These are phyloP conservation scores for Cotesia congregata DNA, from an alignment of 2,888 invertebrate genomes.

Conservation along the genomic window DNA sequence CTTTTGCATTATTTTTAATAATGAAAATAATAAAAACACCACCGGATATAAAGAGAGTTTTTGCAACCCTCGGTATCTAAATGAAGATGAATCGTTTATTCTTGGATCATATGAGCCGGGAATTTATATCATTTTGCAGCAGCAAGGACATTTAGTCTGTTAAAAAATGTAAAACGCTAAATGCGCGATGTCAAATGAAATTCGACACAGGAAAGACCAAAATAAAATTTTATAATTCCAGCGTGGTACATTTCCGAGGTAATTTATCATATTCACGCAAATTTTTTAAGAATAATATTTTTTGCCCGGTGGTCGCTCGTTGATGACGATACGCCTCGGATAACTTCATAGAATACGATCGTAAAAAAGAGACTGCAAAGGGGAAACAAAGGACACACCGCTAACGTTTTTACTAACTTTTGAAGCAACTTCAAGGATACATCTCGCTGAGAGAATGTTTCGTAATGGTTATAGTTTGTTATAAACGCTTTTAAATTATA, in stretches of 20 bases:
- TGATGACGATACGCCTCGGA: conserved; percentile 45
- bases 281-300: conserved; percentile 26
- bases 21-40: conserved; percentile 27
- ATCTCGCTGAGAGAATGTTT: neutral
- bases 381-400: conserved; percentile 46
- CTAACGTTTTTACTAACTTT: conserved; percentile 35
- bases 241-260: conserved; percentile 17
- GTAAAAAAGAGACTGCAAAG: conserved; percentile 43
- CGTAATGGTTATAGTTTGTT: neutral
- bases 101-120: neutral
- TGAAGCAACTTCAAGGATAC: neutral
- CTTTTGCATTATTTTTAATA: conserved; percentile 28
- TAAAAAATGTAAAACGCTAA: neutral
- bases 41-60: conserved; percentile 63
- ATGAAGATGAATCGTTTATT: conserved; percentile 44
- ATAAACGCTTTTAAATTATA: neutral
- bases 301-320: conserved; percentile 34
- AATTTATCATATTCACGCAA: conserved; percentile 41
- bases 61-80: conserved; percentile 50
- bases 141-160: neutral
- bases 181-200: conserved; percentile 29
- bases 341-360: conserved; percentile 49
- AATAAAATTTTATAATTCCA: conserved; percentile 12
- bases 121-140: neutral
- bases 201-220: conserved; percentile 37